Evolutionary conservation across 2,888 invertebrate genomes (phyloP).

Genomic region (Sphinx pinastri): DNA sequence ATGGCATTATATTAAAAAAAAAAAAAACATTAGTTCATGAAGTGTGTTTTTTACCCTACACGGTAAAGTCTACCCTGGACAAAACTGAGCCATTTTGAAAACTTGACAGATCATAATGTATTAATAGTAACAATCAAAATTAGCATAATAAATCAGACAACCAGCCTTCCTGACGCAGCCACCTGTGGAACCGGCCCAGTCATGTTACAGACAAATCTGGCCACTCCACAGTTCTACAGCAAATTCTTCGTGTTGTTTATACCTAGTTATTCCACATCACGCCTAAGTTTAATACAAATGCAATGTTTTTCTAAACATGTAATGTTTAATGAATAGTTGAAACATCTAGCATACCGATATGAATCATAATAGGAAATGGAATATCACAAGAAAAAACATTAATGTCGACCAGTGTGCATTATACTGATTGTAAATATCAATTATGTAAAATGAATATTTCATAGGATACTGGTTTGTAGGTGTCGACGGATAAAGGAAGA

Average conservation of each 20-base stretch:
- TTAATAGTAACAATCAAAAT: too few species aligned
- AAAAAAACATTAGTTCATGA: too few species aligned
- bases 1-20: too few species aligned
- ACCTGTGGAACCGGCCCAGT: too few species aligned
- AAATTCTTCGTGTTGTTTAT: not conserved
- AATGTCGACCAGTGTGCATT: slow-evolving; percentile 7
- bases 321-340: not conserved
- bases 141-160: too few species aligned
- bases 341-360: slow-evolving; percentile 5
- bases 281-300: not conserved
- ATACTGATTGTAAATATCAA: slow-evolving; percentile 15
- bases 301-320: slow-evolving; percentile 4
- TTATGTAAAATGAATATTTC: slow-evolving; percentile 22
- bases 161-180: too few species aligned
- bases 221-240: not conserved
- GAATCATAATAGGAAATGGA: slow-evolving; percentile 22
- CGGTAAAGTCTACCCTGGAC: too few species aligned
- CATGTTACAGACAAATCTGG: too few species aligned
- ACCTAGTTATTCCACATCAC: not conserved
- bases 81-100: too few species aligned
- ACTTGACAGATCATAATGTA: too few species aligned
- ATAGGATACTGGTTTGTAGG: slow-evolving; percentile 3
- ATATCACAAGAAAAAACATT: slow-evolving; percentile 8
- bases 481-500: slow-evolving; percentile 6
- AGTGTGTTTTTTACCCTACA: too few species aligned